A percentile compares a stretch with the other conserved stretches of the same genome.
Evolutionary conservation across 2,888 invertebrate genomes (phyloP).

Genomic region (Drymonia ruficornis): DNA sequence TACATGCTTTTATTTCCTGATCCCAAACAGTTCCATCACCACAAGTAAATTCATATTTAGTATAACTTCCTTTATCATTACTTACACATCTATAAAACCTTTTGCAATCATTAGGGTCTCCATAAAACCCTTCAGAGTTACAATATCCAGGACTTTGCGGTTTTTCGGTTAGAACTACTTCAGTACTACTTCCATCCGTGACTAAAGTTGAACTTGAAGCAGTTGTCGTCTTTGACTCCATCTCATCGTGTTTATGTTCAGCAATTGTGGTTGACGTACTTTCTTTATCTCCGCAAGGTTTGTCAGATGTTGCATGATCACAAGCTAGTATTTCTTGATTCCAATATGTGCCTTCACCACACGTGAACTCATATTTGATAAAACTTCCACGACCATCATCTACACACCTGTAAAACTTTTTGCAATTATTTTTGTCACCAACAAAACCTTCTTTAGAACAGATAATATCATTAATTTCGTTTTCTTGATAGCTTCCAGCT

Average conservation of each 20-base stretch:
- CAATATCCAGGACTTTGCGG: constrained; percentile 57
- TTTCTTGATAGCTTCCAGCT: constrained; percentile 13
- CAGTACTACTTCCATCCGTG: constrained; percentile 16
- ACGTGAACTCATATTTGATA: constrained; percentile 88
- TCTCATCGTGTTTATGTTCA: constrained; percentile 34
- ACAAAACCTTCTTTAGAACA: constrained; percentile 74
- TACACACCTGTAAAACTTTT: constrained; percentile 91
- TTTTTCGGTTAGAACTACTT: constrained; percentile 25
- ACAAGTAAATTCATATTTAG: constrained; percentile 88
- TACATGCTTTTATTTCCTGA: constrained; percentile 81
- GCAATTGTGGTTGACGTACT: constrained; percentile 27
- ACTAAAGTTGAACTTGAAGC: constrained; percentile 23
- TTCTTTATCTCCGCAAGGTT: constrained; percentile 25
- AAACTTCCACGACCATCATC: constrained; percentile 84
- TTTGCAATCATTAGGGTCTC: constrained; percentile 87
- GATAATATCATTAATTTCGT: not conserved
- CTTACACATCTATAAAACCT: constrained; percentile 90
- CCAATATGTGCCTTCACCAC: constrained; percentile 92
- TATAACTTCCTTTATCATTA: constrained; percentile 83
- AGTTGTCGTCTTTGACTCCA: constrained; percentile 27
- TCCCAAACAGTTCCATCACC: constrained; percentile 89
- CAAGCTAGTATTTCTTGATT: constrained; percentile 88
- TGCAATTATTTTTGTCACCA: constrained; percentile 88
- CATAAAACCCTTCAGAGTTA: constrained; percentile 87
- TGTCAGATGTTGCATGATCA: constrained; percentile 80